Base-by-base conservation (phyloP, 2,888 invertebrate genomes). In the Lithosia quadra region DNA sequence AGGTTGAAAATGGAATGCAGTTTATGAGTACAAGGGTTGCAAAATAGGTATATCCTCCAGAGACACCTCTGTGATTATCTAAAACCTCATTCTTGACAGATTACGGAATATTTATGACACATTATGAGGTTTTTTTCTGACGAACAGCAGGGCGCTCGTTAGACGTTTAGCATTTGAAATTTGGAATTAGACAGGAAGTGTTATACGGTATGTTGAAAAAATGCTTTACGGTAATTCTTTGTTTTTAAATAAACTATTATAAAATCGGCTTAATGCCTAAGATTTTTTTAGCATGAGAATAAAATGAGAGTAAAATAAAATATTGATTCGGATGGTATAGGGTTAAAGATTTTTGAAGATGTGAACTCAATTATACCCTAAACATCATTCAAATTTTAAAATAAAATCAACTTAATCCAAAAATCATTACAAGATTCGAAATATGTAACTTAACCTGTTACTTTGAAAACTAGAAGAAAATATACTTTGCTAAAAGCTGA, bases 81-180 rank as follows among this genome's bases (percentile, higher is more conserved):
- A 73, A 81, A 82, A 85, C 84, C 88, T 87, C 83, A 84, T 88
- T 86, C 84, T 87, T 90, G 87, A 88, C 89, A 87, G 89, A 90
- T 91, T 88, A 90, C 84, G 79, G 85, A 84, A 91, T 89, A 91
- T 92, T 92, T 92, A 91, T 87, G 91, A 87, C 88, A 87, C 85
- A 85, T 89, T 89, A 86, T 88, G 80, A 65, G 70, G 7, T 69
- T 82, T 79, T n/a, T 86, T 87, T 84, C 85, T 84, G 74, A 83
- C 68, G 34, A 71, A 61, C 86, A 85, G 85, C 86, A 87, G 87
- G 86, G 85, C 75, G 80, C 79, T 77, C 77, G 73, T 77, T 63
- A 56, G 67, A 65, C 75, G 73, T 76, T 82, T 73, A 78, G 79
- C 77, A 78, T 83, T 84, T 81, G 71, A 81, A 81, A 81, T 82